These are phyloP conservation scores for Hipposideros armiger DNA, from an alignment of 2,113 vertebrate species.

Conservation along the genomic window DNA sequence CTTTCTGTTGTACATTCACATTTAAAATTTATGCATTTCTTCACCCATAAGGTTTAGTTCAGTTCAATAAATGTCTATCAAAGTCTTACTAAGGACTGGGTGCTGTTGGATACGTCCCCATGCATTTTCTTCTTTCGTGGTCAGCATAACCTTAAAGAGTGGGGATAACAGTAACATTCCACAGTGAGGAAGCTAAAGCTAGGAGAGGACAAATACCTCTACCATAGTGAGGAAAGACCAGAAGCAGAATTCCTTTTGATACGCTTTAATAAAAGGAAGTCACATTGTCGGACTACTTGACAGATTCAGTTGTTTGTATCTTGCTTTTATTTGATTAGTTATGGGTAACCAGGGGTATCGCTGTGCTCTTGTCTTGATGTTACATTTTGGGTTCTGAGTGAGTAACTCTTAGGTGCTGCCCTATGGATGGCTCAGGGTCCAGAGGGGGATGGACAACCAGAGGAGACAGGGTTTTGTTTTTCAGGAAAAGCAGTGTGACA, in stretches of 20 bases:
- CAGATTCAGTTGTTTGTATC: neutral
- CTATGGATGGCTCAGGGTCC: neutral
- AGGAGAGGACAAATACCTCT: neutral
- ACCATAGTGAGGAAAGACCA: neutral
- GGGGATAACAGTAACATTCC: no score
- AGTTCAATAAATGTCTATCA: neutral
- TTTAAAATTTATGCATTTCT: slow-evolving; percentile 25
- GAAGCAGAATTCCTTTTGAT: neutral
- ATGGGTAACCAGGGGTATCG: neutral
- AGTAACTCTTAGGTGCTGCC: neutral
- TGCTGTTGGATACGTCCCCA: neutral
- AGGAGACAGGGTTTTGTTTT: neutral
- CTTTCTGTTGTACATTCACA: neutral
- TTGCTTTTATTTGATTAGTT: neutral
- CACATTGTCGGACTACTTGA: neutral
- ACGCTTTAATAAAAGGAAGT: neutral
- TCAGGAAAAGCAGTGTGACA: neutral
- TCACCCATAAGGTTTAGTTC: neutral
- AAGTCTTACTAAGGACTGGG: neutral
- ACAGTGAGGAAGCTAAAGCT: neutral
- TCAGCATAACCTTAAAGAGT: neutral
- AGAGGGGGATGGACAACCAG: neutral
- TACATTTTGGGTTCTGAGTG: neutral
- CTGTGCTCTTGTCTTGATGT: neutral
- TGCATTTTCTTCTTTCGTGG: neutral